Conservation (phyloP, 1,140 invertebrate species). For the Nephila pilipes region DNA sequence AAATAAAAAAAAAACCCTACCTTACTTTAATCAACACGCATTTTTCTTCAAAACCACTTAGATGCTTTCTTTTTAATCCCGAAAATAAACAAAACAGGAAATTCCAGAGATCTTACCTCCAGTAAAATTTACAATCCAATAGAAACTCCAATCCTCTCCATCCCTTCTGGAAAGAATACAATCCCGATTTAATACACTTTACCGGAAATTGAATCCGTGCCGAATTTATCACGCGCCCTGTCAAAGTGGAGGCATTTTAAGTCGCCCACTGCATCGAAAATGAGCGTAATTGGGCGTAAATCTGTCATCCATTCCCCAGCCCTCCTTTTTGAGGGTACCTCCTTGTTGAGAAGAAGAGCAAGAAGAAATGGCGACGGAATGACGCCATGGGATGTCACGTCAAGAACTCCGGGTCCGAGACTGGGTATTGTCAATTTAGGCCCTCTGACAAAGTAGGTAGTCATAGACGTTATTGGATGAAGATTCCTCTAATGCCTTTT, state of each 20-base stretch:
- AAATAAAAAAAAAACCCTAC: too few species aligned
- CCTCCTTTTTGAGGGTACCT: background rate
- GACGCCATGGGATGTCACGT: background rate
- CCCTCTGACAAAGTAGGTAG: background rate
- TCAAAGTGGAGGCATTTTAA: background rate
- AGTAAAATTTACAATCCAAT: conserved; percentile 8
- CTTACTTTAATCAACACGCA: too few species aligned
- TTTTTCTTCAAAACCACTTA: too few species aligned
- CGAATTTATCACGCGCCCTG: conserved; percentile 37
- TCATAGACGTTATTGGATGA: conserved; percentile 2
- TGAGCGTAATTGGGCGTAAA: conserved; percentile 44
- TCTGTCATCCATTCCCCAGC: conserved; percentile 8
- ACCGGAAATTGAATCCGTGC: conserved; percentile 2
- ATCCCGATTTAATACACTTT: conserved; percentile 13
- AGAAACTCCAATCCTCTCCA: background rate
- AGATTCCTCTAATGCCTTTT: background rate
- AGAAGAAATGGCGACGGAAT: background rate
- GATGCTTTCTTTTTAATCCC: too few species aligned
- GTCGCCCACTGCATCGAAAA: conserved; percentile 32
- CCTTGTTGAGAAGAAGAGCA: background rate
- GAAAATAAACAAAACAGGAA: too few species aligned
- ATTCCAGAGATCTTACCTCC: too few species aligned
- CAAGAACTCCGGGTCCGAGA: background rate
- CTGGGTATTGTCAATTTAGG: conserved; percentile 13
- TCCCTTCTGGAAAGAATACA: background rate